A percentile compares a stretch with the other conserved stretches of the same genome.
These are phyloP conservation scores for Gallinago nigripennis DNA, from an alignment of 2,797 vertebrate species.

Conservation along the genomic window DNA sequence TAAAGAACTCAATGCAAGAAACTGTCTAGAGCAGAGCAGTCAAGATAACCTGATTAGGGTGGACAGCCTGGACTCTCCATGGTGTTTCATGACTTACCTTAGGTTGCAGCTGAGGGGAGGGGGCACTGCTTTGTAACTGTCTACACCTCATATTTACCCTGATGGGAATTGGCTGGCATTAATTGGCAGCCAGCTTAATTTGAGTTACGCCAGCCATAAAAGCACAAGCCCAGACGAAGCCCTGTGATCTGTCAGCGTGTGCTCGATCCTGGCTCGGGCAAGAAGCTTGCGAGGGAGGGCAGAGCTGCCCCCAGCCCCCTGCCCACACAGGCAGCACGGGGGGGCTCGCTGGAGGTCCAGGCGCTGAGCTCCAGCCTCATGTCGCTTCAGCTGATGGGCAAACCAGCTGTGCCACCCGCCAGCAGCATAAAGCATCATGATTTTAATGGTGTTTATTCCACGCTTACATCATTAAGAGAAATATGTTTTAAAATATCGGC, in stretches of 20 bases:
- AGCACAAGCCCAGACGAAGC: not conserved
- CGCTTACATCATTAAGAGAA: not conserved
- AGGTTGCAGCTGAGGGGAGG: not conserved
- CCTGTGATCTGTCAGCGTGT: not conserved
- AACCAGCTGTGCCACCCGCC: not conserved
- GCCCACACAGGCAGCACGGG: not conserved
- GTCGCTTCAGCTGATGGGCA: not conserved
- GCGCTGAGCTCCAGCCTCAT: not conserved
- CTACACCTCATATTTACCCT: not conserved
- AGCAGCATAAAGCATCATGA: not conserved
- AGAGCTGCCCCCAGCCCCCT: not conserved
- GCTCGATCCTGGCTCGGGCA: not conserved
- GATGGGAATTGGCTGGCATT: not conserved
- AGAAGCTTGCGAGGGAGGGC: not conserved
- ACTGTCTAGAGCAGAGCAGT: not conserved
- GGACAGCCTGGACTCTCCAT: not conserved
- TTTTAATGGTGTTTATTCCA: slow-evolving; percentile 8
- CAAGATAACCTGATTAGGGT: not conserved
- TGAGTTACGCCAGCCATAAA: not conserved
- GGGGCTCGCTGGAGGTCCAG: not conserved
- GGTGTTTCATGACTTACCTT: not conserved
- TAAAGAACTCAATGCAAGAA: not conserved
- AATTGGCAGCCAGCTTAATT: not conserved
- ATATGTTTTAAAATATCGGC: not conserved
- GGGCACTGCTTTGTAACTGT: not conserved